Percentiles rank a stretch among this genome's conserved stretches.
These are phyloP conservation scores for Phoenoteleia sp. DNA, from an alignment of 2,888 invertebrate genomes.

Conservation along the genomic window DNA sequence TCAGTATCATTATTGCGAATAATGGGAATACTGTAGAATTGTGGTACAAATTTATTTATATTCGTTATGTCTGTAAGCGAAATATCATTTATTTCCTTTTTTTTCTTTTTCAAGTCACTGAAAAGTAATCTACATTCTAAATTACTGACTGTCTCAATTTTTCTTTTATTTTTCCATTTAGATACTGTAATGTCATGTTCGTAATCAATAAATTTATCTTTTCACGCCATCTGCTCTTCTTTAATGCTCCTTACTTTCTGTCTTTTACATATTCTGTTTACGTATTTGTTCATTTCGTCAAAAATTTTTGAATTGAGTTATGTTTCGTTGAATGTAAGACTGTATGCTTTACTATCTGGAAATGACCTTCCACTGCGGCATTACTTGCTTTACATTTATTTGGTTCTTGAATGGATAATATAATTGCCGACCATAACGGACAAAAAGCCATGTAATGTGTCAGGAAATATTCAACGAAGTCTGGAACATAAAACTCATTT, in stretches of 20 bases:
- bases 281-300: too few relatives aligned
- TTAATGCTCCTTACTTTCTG: background rate
- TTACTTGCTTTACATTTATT: background rate
- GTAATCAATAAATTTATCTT: background rate
- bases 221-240: background rate
- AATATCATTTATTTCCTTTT: background rate
- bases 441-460: background rate
- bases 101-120: too few relatives aligned
- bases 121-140: too few relatives aligned
- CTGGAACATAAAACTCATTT: background rate
- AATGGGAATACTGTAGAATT: too few relatives aligned
- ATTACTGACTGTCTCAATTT: background rate
- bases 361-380: conserved; percentile 4
- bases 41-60: too few relatives aligned
- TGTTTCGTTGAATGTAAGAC: too few relatives aligned
- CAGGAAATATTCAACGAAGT: background rate
- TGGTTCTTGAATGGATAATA: background rate
- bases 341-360: background rate
- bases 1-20: too few relatives aligned
- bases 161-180: background rate
- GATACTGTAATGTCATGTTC: background rate
- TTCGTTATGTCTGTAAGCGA: too few relatives aligned
- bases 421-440: background rate
- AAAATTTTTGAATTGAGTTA: too few relatives aligned
- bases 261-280: too few relatives aligned